A percentile compares a stretch with the other conserved stretches of the same genome.
Evolutionary conservation across 2,888 invertebrate genomes (phyloP).

Genomic region (Ectemnius continuus): DNA sequence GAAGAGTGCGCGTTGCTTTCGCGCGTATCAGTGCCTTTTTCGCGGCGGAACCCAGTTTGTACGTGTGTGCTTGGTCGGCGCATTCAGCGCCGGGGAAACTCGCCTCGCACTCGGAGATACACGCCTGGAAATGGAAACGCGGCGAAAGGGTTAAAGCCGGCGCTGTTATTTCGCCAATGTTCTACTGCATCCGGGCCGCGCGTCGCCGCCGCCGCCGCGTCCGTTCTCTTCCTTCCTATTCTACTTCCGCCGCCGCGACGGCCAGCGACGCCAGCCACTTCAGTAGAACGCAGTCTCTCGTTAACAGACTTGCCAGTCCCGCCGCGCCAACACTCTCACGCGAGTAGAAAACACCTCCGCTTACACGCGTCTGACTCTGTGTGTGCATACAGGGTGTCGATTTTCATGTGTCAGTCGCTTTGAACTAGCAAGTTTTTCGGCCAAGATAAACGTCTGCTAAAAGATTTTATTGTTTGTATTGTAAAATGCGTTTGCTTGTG

Average conservation of each 20-base stretch:
- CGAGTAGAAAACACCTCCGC: too few species aligned
- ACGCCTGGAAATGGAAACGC: slow-evolving; percentile 4
- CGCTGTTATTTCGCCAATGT: slow-evolving; percentile 1
- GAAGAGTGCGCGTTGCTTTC: neutral
- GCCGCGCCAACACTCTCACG: neutral
- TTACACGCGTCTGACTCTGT: too few species aligned
- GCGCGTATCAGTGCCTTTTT: slow-evolving; percentile 4
- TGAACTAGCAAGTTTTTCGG: too few species aligned
- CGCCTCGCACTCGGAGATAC: neutral
- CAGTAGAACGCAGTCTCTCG: too few species aligned
- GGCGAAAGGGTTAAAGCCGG: slow-evolving; percentile 2
- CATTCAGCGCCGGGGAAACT: neutral
- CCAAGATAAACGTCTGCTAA: too few species aligned
- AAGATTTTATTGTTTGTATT: too few species aligned
- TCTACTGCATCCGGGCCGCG: neutral
- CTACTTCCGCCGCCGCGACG: slow-evolving; percentile 18
- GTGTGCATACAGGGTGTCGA: too few species aligned
- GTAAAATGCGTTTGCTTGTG: too few species aligned
- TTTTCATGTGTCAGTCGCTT: too few species aligned
- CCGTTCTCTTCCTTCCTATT: slow-evolving; percentile 19
- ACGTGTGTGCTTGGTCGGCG: neutral
- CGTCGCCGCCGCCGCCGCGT: too few species aligned
- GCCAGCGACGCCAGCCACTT: too few species aligned
- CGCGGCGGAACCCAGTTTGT: neutral
- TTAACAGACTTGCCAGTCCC: neutral